Percentiles rank a stretch among this genome's conserved stretches.
Conservation (phyloP, 2,113 vertebrate species). For the Dipodomys stephensi region DNA sequence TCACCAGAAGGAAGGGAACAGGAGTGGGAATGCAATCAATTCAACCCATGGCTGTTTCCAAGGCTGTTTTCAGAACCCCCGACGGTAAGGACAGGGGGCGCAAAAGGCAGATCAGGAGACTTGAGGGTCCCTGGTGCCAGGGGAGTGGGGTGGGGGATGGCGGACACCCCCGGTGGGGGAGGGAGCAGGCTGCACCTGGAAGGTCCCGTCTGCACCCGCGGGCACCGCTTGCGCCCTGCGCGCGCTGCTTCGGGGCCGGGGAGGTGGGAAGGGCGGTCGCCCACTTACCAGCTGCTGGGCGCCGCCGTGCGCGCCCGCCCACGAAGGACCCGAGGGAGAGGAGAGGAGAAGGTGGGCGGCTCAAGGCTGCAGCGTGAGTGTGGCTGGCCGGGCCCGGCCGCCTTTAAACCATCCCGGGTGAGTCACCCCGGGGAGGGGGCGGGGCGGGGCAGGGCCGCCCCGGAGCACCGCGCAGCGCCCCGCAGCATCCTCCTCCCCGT, state of each 20-base stretch:
- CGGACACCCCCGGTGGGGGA: no score
- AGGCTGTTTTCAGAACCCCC: neutral
- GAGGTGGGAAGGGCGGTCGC: neutral
- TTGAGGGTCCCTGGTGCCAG: neutral
- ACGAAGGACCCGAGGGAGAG: conserved; percentile 64
- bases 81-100: neutral
- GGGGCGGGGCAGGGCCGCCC: conserved; percentile 1
- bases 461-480: neutral
- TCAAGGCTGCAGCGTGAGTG: conserved; percentile 83
- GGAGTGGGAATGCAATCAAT: neutral
- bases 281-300: conserved; percentile 81
- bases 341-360: conserved; percentile 63
- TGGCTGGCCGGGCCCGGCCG: conserved; percentile 57
- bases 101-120: neutral
- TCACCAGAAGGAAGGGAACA: neutral
- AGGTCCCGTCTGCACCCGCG: no score
- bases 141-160: neutral
- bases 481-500: no score
- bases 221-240: neutral
- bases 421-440: conserved; percentile 82
- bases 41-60: neutral
- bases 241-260: neutral
- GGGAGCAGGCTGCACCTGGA: no score
- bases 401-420: conserved; percentile 86
- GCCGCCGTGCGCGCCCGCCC: conserved; percentile 36